Base-by-base conservation (phyloP, 2,113 vertebrate species). In the Hyla sarda region DNA sequence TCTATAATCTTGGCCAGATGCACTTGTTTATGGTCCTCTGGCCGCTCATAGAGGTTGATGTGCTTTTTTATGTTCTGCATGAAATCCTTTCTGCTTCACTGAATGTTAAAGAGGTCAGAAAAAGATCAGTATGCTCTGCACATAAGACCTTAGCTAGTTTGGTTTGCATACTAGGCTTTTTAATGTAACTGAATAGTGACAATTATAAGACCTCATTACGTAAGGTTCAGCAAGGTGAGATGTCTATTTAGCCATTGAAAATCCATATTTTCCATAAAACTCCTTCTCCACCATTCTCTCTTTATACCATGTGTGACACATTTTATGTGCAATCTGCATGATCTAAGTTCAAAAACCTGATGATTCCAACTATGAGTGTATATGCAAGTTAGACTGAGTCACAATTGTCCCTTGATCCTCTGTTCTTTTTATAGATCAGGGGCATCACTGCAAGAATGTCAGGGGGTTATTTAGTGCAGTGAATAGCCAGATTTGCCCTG, bases 341-440 rank as follows among this genome's bases (percentile, higher is more conserved):
- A 67, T 67, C 14, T 32, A 14, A 67, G 30, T 17, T 67, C 9
- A 32, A 67, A 30, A 67, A 67, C 25, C 32, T 32, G 30, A 67
- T 67, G 62, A 32, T 32, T 67, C 32, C 28, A 25, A 25, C 58
- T n/a, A 62, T 28, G n/a, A 9, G 7, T 28, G n/a, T 23, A n/a
- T 62, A 62, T 62, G 58, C n/a, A 25, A 62, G n/a, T 62, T 25
- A 3, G 58, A 10, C 23, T 25, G 58, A 28, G 8, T 58, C 54
- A 58, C 54, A 62, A 28, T 62, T 62, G 60, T 62, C 60, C 60
- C 60, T 62, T 62, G 60, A 62, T 62, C 60, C 60, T n/a, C 21
- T 25, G 2, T 62, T 62, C 54, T 54, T 54, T 54, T 17, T 54
- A 19, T 54, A 54, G 56, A n/a, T 62, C 25, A 62, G 60, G 60